These are phyloP conservation scores for Noctua janthina DNA, from an alignment of 2,888 invertebrate genomes.

Conservation along the genomic window DNA sequence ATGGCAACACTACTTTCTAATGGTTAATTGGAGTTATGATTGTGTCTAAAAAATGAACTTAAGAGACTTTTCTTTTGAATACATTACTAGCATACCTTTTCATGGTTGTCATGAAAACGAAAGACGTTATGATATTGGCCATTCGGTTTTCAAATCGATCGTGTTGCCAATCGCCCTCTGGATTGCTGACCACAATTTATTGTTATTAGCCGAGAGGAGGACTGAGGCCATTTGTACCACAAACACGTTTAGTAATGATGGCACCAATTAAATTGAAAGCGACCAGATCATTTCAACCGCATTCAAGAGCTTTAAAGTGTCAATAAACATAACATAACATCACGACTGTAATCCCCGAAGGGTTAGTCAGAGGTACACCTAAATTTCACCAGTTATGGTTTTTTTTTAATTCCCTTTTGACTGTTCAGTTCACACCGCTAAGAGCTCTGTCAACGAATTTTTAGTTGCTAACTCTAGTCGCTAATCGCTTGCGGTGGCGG, in stretches of 20 bases:
- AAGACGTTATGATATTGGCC: background rate
- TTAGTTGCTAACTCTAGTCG: too few relatives aligned
- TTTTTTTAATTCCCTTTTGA: too few relatives aligned
- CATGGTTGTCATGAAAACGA: background rate
- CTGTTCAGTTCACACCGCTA: too few relatives aligned
- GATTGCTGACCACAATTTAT: constrained; percentile 33
- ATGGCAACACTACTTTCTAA: background rate
- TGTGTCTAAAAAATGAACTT: too few relatives aligned
- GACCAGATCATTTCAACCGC: background rate
- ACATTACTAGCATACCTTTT: background rate
- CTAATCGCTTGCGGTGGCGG: too few relatives aligned
- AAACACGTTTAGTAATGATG: constrained; percentile 1
- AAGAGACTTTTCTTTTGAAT: too few relatives aligned
- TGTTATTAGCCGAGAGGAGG: constrained; percentile 19
- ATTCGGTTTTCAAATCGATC: constrained; percentile 21
- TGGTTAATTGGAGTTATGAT: too few relatives aligned
- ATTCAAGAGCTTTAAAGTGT: background rate
- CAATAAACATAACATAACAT: too few relatives aligned
- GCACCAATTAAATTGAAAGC: background rate
- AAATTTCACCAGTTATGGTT: too few relatives aligned
- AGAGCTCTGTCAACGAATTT: too few relatives aligned
- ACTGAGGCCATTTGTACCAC: background rate
- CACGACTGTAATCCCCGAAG: too few relatives aligned
- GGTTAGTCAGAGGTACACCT: too few relatives aligned
- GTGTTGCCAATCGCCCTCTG: constrained; percentile 8